phyloP scores from a whole-genome alignment of 2,113 vertebrate genomes.

The Pterocles gutturalis region DNA sequence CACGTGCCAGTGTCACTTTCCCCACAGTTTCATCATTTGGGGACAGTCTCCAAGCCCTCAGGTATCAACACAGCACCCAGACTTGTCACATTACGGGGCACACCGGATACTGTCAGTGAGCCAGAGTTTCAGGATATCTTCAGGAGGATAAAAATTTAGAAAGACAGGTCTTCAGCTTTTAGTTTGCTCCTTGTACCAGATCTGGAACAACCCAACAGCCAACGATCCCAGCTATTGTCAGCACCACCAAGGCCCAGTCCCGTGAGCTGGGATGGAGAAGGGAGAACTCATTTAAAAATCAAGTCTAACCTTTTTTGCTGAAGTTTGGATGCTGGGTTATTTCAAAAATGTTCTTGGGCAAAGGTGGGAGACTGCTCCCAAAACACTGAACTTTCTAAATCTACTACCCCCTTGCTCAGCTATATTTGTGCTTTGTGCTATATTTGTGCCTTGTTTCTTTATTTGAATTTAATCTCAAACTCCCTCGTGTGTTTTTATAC shows the following conservation, averaged over 20 bases:
- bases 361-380: neutral
- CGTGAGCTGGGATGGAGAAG: neutral
- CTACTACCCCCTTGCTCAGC: neutral
- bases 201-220: neutral
- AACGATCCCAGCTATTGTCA: neutral
- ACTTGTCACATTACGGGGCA: neutral
- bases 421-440: neutral
- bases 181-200: neutral
- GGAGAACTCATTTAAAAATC: neutral
- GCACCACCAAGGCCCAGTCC: neutral
- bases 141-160: neutral
- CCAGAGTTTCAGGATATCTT: neutral
- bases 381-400: neutral
- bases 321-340: neutral
- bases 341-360: neutral
- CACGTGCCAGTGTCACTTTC: neutral
- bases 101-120: accelerated
- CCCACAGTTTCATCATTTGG: neutral
- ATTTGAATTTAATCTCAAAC: neutral
- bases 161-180: neutral
- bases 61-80: neutral
- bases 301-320: neutral
- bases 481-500: neutral
- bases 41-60: neutral
- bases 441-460: neutral